Evolutionary conservation across 2,797 vertebrate genomes (phyloP).

Genomic region (Netta rufina): DNA sequence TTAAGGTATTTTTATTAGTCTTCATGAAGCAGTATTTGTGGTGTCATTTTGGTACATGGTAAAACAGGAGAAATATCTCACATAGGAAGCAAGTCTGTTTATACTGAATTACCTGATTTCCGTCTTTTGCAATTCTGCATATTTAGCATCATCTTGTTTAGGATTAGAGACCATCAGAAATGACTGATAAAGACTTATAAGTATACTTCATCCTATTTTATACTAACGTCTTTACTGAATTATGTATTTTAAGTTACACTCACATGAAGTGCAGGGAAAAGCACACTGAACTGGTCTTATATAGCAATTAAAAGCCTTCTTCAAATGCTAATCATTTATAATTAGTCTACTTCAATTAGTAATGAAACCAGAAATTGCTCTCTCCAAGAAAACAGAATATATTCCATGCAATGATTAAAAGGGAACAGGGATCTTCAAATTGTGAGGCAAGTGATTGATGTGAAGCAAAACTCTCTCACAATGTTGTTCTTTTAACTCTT

Average conservation of each 20-base stretch:
- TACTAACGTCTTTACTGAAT: constrained; percentile 78
- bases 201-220: constrained; percentile 79
- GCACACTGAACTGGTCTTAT: constrained; percentile 53
- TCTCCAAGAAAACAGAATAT: constrained; percentile 70
- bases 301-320: constrained; percentile 66
- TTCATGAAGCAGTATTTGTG: neutral
- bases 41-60: neutral
- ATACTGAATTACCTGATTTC: constrained; percentile 9
- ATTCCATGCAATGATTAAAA: constrained; percentile 69
- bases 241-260: constrained; percentile 77
- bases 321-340: constrained; percentile 76
- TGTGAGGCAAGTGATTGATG: constrained; percentile 47
- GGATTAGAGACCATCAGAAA: constrained; percentile 57
- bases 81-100: neutral
- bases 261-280: constrained; percentile 21
- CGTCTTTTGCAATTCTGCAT: neutral
- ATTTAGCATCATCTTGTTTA: constrained; percentile 51
- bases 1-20: neutral
- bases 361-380: constrained; percentile 71
- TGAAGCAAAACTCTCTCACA: constrained; percentile 19
- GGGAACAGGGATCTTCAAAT: constrained; percentile 57
- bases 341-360: constrained; percentile 75
- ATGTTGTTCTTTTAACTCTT: constrained; percentile 61
- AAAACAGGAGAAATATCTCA: neutral
- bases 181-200: constrained; percentile 69